Evolutionary conservation across 2,888 invertebrate genomes (phyloP).

Genomic region (Caenorhabditis japonica): DNA sequence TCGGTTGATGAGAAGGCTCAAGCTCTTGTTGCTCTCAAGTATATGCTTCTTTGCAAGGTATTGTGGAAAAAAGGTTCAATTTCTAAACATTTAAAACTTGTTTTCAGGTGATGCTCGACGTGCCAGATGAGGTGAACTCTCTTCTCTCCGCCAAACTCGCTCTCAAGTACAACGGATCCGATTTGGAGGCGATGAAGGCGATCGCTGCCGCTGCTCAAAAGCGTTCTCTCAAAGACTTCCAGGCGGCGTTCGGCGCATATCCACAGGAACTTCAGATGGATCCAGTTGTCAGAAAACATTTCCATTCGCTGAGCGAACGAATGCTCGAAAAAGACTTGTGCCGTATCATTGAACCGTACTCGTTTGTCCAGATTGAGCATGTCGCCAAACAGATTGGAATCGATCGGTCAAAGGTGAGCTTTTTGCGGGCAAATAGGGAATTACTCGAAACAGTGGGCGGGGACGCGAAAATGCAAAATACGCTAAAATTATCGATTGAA

Average conservation of each 20-base stretch:
- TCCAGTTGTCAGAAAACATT: slow-evolving; percentile 94
- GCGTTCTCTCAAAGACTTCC: slow-evolving; percentile 95
- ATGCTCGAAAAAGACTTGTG: slow-evolving; percentile 93
- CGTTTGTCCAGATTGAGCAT: slow-evolving; percentile 85
- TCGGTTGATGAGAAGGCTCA: slow-evolving; percentile 89
- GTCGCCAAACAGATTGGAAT: slow-evolving; percentile 73
- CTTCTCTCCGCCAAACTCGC: slow-evolving; percentile 94
- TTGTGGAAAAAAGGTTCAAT: no score
- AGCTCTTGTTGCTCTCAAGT: slow-evolving; percentile 95
- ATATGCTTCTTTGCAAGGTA: slow-evolving; percentile 98
- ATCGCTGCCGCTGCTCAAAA: slow-evolving; percentile 96
- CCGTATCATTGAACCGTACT: slow-evolving; percentile 98
- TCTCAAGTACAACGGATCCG: slow-evolving; percentile 89
- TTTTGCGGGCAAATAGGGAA: not conserved
- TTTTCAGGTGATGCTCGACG: slow-evolving; percentile 73
- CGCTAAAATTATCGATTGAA: not conserved
- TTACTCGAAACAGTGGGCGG: not conserved
- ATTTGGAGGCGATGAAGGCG: slow-evolving; percentile 97
- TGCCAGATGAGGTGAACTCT: slow-evolving; percentile 71
- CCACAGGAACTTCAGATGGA: slow-evolving; percentile 82
- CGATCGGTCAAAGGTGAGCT: slow-evolving; percentile 77
- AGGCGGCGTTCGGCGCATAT: slow-evolving; percentile 80
- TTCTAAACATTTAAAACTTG: slow-evolving; percentile 7
- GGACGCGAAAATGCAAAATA: not conserved
- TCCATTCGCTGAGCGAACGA: slow-evolving; percentile 95